Conservation (phyloP, 2,888 invertebrate genomes). For the Crocallis elinguaria region DNA sequence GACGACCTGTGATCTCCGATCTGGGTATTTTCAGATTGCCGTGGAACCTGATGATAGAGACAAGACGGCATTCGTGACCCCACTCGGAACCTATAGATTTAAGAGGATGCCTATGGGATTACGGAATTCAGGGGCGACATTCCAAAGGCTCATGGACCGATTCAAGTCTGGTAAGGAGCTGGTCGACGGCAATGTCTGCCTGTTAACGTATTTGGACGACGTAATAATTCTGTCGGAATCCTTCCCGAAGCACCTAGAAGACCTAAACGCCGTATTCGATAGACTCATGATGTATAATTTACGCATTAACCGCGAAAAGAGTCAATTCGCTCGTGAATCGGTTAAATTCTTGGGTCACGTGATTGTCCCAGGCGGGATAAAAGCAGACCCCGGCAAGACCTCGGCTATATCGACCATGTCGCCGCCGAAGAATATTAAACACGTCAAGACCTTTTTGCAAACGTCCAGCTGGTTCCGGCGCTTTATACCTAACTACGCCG, state of each 20-base stretch:
- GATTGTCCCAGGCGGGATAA: too few relatives aligned
- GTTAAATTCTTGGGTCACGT: too few relatives aligned
- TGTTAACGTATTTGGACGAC: background rate
- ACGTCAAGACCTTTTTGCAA: constrained; percentile 15
- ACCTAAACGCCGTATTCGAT: background rate
- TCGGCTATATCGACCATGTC: too few relatives aligned
- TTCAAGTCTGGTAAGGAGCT: background rate
- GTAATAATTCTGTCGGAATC: background rate
- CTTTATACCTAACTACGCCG: constrained; percentile 25
- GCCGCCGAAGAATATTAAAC: too few relatives aligned
- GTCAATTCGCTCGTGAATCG: too few relatives aligned
- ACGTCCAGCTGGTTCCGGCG: constrained; percentile 28
- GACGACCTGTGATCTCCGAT: background rate
- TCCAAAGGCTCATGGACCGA: background rate
- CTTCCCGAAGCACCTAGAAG: background rate
- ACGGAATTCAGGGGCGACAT: background rate
- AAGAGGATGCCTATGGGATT: background rate
- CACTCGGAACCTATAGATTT: background rate
- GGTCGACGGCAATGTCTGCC: background rate
- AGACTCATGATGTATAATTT: background rate
- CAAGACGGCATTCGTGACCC: too few relatives aligned
- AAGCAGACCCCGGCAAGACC: too few relatives aligned
- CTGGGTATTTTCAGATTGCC: background rate
- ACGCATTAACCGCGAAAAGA: too few relatives aligned
- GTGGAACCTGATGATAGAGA: too few relatives aligned